phyloP scores from a whole-genome alignment of 2,888 invertebrate genomes.

The Ganaspis brasiliensis region DNA sequence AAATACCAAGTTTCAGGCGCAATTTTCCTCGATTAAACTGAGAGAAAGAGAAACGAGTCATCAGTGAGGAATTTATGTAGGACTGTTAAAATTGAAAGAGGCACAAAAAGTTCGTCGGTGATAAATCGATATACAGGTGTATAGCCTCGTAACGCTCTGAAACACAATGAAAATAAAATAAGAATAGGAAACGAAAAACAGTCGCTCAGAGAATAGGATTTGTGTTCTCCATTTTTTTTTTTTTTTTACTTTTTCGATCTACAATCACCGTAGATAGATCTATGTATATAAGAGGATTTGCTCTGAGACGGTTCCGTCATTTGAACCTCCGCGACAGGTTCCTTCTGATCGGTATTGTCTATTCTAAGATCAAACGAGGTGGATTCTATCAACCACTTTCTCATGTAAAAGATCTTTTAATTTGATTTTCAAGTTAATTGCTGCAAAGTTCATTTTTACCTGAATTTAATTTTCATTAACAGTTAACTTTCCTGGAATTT shows the following conservation, averaged over 20 bases:
- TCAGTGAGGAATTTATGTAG: constrained; percentile 32
- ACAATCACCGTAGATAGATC: constrained; percentile 69
- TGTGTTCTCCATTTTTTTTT: constrained; percentile 44
- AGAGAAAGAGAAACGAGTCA: constrained; percentile 61
- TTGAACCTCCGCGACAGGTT: constrained; percentile 71
- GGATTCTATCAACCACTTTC: constrained; percentile 11
- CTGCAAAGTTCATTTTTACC: too few species aligned
- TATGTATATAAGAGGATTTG: constrained; percentile 70
- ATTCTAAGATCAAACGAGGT: constrained; percentile 45
- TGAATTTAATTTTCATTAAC: too few species aligned
- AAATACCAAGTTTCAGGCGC: constrained; percentile 47
- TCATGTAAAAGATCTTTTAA: too few species aligned
- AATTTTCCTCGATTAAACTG: constrained; percentile 69
- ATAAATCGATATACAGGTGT: constrained; percentile 51
- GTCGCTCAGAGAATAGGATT: constrained; percentile 60
- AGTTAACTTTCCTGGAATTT: neutral
- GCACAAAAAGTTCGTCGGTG: constrained; percentile 27
- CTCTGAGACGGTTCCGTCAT: constrained; percentile 61
- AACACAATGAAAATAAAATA: constrained; percentile 69
- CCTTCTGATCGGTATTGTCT: constrained; percentile 58
- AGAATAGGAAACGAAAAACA: constrained; percentile 64
- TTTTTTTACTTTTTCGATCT: constrained; percentile 68
- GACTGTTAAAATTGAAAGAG: constrained; percentile 56
- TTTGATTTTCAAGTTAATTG: too few species aligned
- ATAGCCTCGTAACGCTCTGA: constrained; percentile 75